Conservation (phyloP, 1,140 invertebrate genomes). For the Drosophila paulistorum region DNA sequence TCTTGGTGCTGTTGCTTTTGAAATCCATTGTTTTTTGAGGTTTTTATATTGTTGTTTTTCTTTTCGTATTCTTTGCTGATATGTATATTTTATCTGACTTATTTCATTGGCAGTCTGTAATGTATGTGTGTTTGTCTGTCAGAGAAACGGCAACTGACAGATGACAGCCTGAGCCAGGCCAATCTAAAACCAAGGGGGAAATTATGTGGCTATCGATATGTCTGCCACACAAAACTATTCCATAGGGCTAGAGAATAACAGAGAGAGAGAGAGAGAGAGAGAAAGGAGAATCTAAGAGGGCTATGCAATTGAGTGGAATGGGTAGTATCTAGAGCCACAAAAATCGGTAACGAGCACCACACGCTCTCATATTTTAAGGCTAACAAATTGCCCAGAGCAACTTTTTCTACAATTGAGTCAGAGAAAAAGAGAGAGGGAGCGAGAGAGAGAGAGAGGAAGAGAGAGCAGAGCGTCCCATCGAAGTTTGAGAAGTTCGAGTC, state of each 20-base stretch:
- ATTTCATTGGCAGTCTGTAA: background rate
- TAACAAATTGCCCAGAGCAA: constrained; percentile 48
- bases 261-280: background rate
- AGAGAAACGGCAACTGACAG: constrained; percentile 18
- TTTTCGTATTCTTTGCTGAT: background rate
- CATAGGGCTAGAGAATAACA: background rate
- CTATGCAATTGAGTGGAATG: background rate
- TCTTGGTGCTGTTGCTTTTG: no score
- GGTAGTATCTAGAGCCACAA: background rate
- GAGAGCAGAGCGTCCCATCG: background rate
- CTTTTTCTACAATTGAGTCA: constrained; percentile 12
- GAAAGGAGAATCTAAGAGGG: background rate
- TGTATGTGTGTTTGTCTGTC: background rate
- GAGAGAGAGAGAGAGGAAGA: no score
- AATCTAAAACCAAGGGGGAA: constrained; percentile 19
- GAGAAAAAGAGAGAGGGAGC: background rate
- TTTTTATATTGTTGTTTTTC: no score
- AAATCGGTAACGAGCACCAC: constrained; percentile 35
- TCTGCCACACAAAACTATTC: constrained; percentile 13
- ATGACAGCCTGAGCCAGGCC: constrained; percentile 16
- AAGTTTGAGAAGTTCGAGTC: constrained; percentile 2
- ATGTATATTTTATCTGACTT: background rate
- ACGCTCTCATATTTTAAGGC: constrained; percentile 36
- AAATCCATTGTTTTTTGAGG: no score
- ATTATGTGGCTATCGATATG: constrained; percentile 19